These are phyloP conservation scores for Agrotis clavis DNA, from an alignment of 2,888 invertebrate species.

Conservation along the genomic window DNA sequence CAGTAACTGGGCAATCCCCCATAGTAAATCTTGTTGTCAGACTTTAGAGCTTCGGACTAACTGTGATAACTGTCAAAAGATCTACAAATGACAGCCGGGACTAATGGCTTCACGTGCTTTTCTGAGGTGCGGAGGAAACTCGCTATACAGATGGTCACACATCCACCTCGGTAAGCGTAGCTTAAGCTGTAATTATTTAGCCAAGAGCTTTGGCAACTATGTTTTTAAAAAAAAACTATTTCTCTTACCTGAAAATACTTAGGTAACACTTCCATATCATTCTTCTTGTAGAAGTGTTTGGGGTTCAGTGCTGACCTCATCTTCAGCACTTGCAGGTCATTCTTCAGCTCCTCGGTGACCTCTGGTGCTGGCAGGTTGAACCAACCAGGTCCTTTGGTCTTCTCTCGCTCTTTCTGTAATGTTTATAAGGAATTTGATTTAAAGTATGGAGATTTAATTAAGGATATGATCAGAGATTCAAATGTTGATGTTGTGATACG, in stretches of 20 bases:
- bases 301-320: conserved; percentile 98
- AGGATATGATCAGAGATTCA: neutral
- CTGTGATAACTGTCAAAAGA: no score
- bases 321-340: conserved; percentile 96
- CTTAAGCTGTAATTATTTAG: no score
- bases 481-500: neutral
- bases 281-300: conserved; percentile 98
- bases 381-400: conserved; percentile 97
- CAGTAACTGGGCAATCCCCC: no score
- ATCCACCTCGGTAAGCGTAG: no score
- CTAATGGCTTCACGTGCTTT: no score
- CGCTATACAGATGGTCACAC: no score
- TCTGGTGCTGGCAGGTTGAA: conserved; percentile 97
- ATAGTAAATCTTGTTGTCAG: no score
- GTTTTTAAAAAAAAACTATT: neutral
- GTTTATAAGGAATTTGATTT: neutral
- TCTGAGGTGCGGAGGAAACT: no score
- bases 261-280: conserved; percentile 96
- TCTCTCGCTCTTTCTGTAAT: conserved; percentile 93
- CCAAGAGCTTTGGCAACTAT: no score
- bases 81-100: no score
- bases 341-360: conserved; percentile 96
- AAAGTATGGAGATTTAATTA: neutral
- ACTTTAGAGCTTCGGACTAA: no score
- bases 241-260: conserved; percentile 97